Evolutionary conservation across 2,888 invertebrate species (phyloP).

Genomic region (Cephus pygmeus): DNA sequence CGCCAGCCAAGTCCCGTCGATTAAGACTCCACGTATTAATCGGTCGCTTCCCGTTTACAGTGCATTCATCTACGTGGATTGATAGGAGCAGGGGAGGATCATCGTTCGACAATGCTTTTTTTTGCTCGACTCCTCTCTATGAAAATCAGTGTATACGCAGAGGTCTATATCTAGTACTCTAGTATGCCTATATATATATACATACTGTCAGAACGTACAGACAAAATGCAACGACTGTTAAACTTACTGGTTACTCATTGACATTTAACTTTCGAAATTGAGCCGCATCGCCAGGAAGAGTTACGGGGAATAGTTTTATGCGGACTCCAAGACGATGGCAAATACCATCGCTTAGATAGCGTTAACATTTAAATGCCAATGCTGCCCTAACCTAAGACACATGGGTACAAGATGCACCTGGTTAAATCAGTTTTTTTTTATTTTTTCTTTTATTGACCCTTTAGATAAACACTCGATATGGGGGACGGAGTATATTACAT

Average conservation of each 20-base stretch:
- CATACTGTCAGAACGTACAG: neutral
- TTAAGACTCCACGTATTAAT: neutral
- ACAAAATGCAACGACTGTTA: neutral
- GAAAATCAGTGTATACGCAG: neutral
- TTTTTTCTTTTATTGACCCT: neutral
- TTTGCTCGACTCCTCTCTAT: neutral
- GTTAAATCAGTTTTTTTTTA: neutral
- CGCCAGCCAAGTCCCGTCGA: neutral
- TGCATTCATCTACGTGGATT: neutral
- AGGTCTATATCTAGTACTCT: no score
- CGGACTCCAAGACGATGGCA: constrained; percentile 31
- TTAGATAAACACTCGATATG: neutral
- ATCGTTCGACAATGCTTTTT: neutral
- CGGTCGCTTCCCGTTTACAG: neutral
- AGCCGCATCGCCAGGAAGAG: constrained; percentile 15
- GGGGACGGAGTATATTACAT: no score
- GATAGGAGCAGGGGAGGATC: no score
- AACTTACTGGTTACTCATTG: constrained; percentile 39
- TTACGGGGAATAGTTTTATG: constrained; percentile 13
- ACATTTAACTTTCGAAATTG: constrained; percentile 63
- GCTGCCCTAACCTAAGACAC: constrained; percentile 34
- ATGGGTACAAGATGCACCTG: constrained; percentile 13
- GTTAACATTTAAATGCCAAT: constrained; percentile 64
- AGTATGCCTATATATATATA: no score
- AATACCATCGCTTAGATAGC: constrained; percentile 58